Evolutionary conservation across 2,888 invertebrate genomes (phyloP).

Genomic region (Brassicogethes aeneus): DNA sequence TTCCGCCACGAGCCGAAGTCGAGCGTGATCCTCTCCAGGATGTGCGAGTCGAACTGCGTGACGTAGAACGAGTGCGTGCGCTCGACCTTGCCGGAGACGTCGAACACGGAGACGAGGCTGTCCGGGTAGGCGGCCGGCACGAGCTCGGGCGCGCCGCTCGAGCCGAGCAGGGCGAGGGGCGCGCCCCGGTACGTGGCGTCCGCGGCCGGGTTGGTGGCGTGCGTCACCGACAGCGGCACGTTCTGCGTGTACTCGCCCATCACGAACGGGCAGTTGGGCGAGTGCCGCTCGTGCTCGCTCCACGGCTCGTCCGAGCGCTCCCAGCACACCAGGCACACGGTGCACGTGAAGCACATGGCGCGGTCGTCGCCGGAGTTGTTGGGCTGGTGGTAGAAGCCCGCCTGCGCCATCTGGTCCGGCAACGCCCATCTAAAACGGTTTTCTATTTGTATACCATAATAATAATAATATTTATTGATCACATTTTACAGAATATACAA

Average conservation of each 20-base stretch:
- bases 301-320: constrained; percentile 95
- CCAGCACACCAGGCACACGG: constrained; percentile 92
- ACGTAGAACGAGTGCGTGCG: constrained; percentile 52
- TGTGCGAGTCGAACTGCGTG: constrained; percentile 38
- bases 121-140: constrained; percentile 50
- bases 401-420: constrained; percentile 94
- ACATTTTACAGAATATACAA: background rate
- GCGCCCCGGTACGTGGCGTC: constrained; percentile 32
- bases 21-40: constrained; percentile 37
- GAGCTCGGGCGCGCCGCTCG: constrained; percentile 36
- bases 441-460: too few species aligned
- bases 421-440: constrained; percentile 84
- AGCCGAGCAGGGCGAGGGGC: constrained; percentile 28
- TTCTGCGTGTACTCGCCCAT: constrained; percentile 93
- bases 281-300: constrained; percentile 94
- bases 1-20: constrained; percentile 36
- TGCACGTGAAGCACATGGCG: constrained; percentile 94
- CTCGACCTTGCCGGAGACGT: constrained; percentile 70
- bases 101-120: constrained; percentile 73
- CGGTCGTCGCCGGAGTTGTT: constrained; percentile 84
- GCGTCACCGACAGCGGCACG: constrained; percentile 79
- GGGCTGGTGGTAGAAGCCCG: constrained; percentile 94
- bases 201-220: constrained; percentile 70
- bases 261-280: constrained; percentile 88
- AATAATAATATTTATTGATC: too few species aligned